These are phyloP conservation scores for Phenganax subtilis DNA, from an alignment of 92 coral and sea anemone genomes.

Conservation along the genomic window DNA sequence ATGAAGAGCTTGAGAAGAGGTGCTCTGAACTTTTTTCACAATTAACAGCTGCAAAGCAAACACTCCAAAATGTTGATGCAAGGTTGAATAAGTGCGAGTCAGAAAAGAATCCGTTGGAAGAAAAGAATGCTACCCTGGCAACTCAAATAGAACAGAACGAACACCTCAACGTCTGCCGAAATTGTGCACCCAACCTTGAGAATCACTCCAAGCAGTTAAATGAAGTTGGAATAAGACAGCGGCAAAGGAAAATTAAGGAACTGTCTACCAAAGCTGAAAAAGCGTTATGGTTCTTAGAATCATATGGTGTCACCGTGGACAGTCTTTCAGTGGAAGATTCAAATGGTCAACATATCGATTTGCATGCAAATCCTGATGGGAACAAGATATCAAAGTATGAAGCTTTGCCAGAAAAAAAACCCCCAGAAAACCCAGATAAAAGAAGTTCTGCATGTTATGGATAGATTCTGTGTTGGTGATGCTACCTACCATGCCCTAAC, in stretches of 20 bases:
- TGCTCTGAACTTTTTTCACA: slow-evolving; percentile 6
- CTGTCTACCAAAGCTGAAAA: not conserved
- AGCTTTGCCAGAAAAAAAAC: slow-evolving; percentile 9
- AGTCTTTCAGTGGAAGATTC: not conserved
- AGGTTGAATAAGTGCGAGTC: not conserved
- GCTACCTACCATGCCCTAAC: slow-evolving; percentile 46
- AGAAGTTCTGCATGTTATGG: slow-evolving; percentile 39
- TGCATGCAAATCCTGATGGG: not conserved
- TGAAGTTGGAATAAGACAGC: slow-evolving; percentile 15
- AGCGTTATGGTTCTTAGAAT: slow-evolving; percentile 7
- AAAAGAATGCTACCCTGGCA: slow-evolving; percentile 4
- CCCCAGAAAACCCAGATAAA: slow-evolving; percentile 19
- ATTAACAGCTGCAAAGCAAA: slow-evolving; percentile 1
- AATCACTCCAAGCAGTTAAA: not conserved
- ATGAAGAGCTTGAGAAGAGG: slow-evolving; percentile 5
- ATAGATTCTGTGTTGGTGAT: slow-evolving; percentile 38
- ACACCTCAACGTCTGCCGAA: not conserved
- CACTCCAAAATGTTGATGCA: not conserved
- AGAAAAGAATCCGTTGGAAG: not conserved
- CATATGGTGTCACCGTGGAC: not conserved
- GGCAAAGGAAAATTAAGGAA: slow-evolving; percentile 22
- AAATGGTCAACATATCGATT: not conserved
- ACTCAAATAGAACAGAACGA: not conserved
- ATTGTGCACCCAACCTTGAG: not conserved
- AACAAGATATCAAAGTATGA: slow-evolving; percentile 26